These are phyloP conservation scores for Ursus arctos DNA, from an alignment of 2,113 vertebrate species.

Conservation along the genomic window DNA sequence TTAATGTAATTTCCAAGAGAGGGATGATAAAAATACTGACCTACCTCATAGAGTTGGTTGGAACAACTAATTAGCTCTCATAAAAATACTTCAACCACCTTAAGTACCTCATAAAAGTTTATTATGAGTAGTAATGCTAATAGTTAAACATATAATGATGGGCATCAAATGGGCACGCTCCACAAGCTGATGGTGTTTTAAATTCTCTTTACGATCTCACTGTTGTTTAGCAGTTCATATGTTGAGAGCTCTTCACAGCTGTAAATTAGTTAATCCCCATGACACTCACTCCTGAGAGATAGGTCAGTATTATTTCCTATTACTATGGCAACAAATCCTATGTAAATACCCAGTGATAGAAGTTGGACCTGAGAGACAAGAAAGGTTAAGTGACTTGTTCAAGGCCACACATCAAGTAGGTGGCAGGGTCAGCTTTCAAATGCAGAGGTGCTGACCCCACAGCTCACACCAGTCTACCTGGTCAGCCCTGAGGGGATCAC, in stretches of 20 bases:
- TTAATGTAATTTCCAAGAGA: slow-evolving; percentile 78
- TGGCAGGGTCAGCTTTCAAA: slow-evolving; percentile 61
- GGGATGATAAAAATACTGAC: slow-evolving; percentile 78
- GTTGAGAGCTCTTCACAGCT: slow-evolving; percentile 78
- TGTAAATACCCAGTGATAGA: slow-evolving; percentile 68
- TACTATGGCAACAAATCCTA: slow-evolving; percentile 79
- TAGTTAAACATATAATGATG: slow-evolving; percentile 82
- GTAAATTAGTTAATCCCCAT: slow-evolving; percentile 80
- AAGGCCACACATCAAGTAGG: slow-evolving; percentile 73
- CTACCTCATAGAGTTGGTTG: slow-evolving; percentile 71
- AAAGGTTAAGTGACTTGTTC: slow-evolving; percentile 81
- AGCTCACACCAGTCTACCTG: slow-evolving; percentile 10
- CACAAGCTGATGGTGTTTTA: slow-evolving; percentile 73
- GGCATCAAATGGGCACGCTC: slow-evolving; percentile 69
- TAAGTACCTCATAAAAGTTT: slow-evolving; percentile 84
- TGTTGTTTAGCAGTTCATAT: slow-evolving; percentile 73
- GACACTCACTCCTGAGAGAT: slow-evolving; percentile 74
- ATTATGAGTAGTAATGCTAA: slow-evolving; percentile 82
- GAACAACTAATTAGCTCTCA: slow-evolving; percentile 83
- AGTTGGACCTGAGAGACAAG: slow-evolving; percentile 69
- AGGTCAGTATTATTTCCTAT: slow-evolving; percentile 82
- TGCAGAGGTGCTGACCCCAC: slow-evolving; percentile 36
- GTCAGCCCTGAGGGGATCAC: background rate
- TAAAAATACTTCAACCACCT: slow-evolving; percentile 83
- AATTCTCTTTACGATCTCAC: slow-evolving; percentile 76